Evolutionary conservation across 2,888 invertebrate genomes (phyloP).

Genomic region (Isoperla grammatica): DNA sequence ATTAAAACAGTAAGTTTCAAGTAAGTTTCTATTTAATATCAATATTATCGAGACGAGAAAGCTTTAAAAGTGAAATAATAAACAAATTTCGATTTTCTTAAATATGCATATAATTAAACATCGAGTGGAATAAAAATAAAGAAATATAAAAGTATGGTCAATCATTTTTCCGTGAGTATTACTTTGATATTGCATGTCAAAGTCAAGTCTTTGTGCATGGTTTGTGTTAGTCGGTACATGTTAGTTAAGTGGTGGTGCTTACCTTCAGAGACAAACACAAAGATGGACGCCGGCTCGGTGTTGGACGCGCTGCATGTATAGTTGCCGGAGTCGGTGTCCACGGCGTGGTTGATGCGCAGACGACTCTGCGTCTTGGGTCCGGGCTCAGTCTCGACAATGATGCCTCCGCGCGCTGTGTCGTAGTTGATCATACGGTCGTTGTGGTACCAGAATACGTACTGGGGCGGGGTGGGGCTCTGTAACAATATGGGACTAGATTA

Average conservation of each 20-base stretch:
- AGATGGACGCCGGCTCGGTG: slow-evolving; percentile 83
- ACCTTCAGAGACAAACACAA: slow-evolving; percentile 89
- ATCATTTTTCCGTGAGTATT: too few relatives aligned
- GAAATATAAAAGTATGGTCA: too few relatives aligned
- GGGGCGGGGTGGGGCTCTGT: slow-evolving; percentile 86
- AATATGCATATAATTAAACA: too few relatives aligned
- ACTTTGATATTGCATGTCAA: too few relatives aligned
- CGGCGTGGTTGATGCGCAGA: slow-evolving; percentile 75
- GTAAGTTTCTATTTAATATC: too few relatives aligned
- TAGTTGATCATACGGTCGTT: slow-evolving; percentile 93
- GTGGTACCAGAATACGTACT: slow-evolving; percentile 95
- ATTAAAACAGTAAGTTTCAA: too few relatives aligned
- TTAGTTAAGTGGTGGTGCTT: slow-evolving; percentile 41
- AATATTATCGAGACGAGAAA: too few relatives aligned
- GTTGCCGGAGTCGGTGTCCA: slow-evolving; percentile 82
- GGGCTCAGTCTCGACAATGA: slow-evolving; percentile 76
- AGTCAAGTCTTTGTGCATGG: too few relatives aligned
- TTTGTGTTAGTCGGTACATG: too few relatives aligned
- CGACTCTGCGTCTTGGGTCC: slow-evolving; percentile 81
- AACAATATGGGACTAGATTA: slow-evolving; percentile 42
- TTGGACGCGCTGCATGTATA: slow-evolving; percentile 87
- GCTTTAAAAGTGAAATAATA: too few relatives aligned
- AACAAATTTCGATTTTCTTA: too few relatives aligned
- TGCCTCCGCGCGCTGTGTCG: slow-evolving; percentile 75
- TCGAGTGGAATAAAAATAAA: too few relatives aligned